Conservation (phyloP, 1,140 invertebrate genomes). For the Camponotus floridanus region DNA sequence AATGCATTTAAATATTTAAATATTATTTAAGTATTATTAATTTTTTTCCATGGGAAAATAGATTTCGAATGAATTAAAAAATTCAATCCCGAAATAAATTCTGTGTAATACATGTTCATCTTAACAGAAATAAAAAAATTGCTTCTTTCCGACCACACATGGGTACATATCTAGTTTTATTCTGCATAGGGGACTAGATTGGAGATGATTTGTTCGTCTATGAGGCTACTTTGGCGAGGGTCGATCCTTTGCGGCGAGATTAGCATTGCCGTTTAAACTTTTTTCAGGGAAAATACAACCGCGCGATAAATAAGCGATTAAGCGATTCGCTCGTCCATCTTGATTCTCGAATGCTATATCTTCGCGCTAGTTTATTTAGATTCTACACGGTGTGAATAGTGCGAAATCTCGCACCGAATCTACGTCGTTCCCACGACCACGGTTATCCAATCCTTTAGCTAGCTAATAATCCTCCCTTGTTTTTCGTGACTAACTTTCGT, state of each 20-base stretch:
- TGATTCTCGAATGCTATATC: slow-evolving; percentile 20
- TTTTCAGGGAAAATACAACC: slow-evolving; percentile 48
- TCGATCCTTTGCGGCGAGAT: slow-evolving; percentile 30
- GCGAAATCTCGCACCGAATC: slow-evolving; percentile 38
- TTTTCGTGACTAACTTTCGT: slow-evolving; percentile 20
- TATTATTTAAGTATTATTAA: neutral
- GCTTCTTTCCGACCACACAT: neutral
- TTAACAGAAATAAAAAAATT: neutral
- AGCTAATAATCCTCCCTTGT: slow-evolving; percentile 4
- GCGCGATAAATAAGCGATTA: slow-evolving; percentile 60
- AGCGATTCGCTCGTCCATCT: slow-evolving; percentile 38
- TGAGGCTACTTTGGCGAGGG: slow-evolving; percentile 3
- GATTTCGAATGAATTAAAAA: neutral
- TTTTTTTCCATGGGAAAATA: neutral
- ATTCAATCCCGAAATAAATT: neutral
- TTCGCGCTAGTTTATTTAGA: slow-evolving; percentile 48
- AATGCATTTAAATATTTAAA: neutral
- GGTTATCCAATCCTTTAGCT: slow-evolving; percentile 36
- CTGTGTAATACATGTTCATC: neutral
- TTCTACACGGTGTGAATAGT: slow-evolving; percentile 45
- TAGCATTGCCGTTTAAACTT: slow-evolving; percentile 35
- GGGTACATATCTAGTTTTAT: slow-evolving; percentile 34
- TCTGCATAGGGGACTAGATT: neutral
- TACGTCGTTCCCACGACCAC: slow-evolving; percentile 45
- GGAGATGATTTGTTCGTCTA: slow-evolving; percentile 49